Base-by-base conservation (phyloP, 2,888 invertebrate species). In the Phyto melanocephala region DNA sequence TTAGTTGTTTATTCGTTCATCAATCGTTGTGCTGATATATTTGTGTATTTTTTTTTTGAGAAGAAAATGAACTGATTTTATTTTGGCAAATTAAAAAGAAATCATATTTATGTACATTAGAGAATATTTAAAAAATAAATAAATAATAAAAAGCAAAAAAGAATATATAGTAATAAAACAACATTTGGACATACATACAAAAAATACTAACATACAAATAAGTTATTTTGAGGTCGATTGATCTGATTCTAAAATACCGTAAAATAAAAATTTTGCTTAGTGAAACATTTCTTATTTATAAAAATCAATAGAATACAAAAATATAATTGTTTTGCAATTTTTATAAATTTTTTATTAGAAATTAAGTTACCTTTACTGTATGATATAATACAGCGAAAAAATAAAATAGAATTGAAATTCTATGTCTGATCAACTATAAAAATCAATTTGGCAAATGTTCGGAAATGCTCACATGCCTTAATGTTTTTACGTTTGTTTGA, bases 11-110 rank as follows among this genome's bases (percentile, higher is more conserved):
- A 54, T 70, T 52, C 70, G 42, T 70, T 24, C 52, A 75, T 72
- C 47, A 70, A 78, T 77, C 72, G 68, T 67, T 63, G 60, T 54
- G 50, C 58, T 78, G 78, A 50, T 67, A 85, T 79, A 80, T 78
- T 80, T 81, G 80, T 67, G 65, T 3, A 28, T 5, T 72, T 79
- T 60, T 52, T 56, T 68, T 80, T 74, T 83, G 75, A 50, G 52
- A 35, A 74, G 22, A 77, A 63, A 62, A 77, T 40, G 24, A 71
- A 65, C 40, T 72, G 65, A 72, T 81, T 78, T 70, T 63, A 68
- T 75, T 70, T 78, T 67, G 74, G 45, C 56, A 65, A 62, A 82
- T 70, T 70, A 70, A 74, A 60, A 70, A 58, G 56, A 75, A 70
- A 77, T 80, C 72, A 72, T 60, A 75, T 80, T 75, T 80, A 54